Evolutionary conservation across 2,888 invertebrate genomes (phyloP).

Genomic region (Tribolium freemani): DNA sequence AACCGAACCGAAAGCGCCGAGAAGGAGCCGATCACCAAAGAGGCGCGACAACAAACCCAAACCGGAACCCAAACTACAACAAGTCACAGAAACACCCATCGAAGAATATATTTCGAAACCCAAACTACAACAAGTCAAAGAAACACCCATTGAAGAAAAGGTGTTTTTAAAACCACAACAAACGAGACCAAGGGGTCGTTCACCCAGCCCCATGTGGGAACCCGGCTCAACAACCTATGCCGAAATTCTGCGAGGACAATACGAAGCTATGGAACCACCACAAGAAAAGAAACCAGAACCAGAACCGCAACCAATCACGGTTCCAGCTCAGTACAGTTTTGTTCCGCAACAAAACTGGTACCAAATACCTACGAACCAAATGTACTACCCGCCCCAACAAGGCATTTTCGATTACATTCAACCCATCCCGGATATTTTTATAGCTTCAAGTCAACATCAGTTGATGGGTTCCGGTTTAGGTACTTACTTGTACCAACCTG

Average conservation of each 20-base stretch:
- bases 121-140: neutral
- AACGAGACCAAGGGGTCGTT: conserved; percentile 69
- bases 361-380: conserved; percentile 44
- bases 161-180: conserved; percentile 52
- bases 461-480: conserved; percentile 69
- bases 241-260: conserved; percentile 80
- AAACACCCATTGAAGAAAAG: neutral
- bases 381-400: conserved; percentile 46
- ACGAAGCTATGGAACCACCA: neutral
- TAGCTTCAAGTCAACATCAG: conserved; percentile 68
- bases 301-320: conserved; percentile 12
- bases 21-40: conserved; percentile 71
- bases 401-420: conserved; percentile 69
- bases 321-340: conserved; percentile 3
- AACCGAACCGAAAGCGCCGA: conserved; percentile 63
- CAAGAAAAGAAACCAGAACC: conserved; percentile 11
- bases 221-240: conserved; percentile 84
- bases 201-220: conserved; percentile 81
- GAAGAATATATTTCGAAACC: neutral
- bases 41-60: conserved; percentile 61
- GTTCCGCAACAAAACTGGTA: conserved; percentile 52
- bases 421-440: conserved; percentile 70
- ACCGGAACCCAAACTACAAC: conserved; percentile 28
- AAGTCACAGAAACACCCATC: neutral
- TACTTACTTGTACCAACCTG: conserved; percentile 62